phyloP scores from a whole-genome alignment of 2,113 vertebrate species.

The Penelope pileata region DNA sequence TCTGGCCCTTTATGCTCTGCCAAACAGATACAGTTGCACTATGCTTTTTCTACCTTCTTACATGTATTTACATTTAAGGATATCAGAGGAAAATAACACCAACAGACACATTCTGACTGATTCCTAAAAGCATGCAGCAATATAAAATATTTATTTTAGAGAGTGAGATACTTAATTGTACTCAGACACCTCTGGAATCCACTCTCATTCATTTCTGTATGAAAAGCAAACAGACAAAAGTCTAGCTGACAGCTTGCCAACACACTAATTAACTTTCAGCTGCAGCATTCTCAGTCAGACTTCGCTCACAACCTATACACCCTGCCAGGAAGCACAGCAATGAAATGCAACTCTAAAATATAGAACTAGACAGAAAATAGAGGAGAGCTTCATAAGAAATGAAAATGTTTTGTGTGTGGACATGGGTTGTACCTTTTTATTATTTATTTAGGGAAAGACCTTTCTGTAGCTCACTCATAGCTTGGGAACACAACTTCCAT shows the following conservation, averaged over 20 bases:
- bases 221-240: conserved; percentile 66
- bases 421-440: background rate
- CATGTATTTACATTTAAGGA: conserved; percentile 50
- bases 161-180: conserved; percentile 67
- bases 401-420: background rate
- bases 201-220: conserved; percentile 64
- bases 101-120: conserved; percentile 42
- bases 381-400: background rate
- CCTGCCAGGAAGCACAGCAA: conserved; percentile 53
- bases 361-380: conserved; percentile 5
- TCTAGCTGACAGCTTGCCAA: conserved; percentile 72
- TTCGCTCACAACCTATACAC: conserved; percentile 18
- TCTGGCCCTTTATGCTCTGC: background rate
- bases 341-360: conserved; percentile 42
- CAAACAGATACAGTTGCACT: background rate
- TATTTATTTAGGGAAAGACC: background rate
- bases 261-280: conserved; percentile 74
- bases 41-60: background rate
- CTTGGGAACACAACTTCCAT: background rate
- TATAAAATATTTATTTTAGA: conserved; percentile 69
- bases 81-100: conserved; percentile 46
- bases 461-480: background rate
- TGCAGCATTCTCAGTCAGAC: conserved; percentile 56
- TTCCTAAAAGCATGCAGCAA: conserved; percentile 49
- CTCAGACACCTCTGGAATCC: conserved; percentile 71